A percentile compares a stretch with the other conserved stretches of the same genome.
phyloP scores from a whole-genome alignment of 1,140 invertebrate species.

The Patella vulgata region DNA sequence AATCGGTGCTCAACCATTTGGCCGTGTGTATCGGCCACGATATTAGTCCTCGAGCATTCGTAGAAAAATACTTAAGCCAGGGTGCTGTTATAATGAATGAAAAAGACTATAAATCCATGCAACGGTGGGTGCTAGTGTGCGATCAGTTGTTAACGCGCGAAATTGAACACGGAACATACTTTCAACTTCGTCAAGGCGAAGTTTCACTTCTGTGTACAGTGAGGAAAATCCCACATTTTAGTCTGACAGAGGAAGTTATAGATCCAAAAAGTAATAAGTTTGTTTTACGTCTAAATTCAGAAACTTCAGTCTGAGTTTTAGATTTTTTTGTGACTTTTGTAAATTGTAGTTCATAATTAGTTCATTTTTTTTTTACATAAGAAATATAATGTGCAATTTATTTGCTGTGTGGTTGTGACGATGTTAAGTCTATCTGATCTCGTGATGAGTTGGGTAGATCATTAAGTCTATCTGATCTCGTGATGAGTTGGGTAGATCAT shows the following conservation, averaged over 20 bases:
- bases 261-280: constrained; percentile 97
- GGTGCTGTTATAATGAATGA: constrained; percentile 67
- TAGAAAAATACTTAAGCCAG: constrained; percentile 73
- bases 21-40: constrained; percentile 91
- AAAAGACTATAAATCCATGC: constrained; percentile 48
- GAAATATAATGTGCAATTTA: too few species aligned
- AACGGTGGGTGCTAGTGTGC: constrained; percentile 91
- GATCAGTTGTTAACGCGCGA: constrained; percentile 88
- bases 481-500: too few species aligned
- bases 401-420: too few species aligned
- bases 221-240: constrained; percentile 88
- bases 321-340: too few species aligned
- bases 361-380: too few species aligned
- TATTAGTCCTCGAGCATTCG: constrained; percentile 90
- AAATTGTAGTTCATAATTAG: too few species aligned
- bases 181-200: constrained; percentile 93
- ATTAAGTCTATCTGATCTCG: too few species aligned
- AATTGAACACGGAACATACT: constrained; percentile 79
- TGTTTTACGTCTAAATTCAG: constrained; percentile 91
- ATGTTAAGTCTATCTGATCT: too few species aligned
- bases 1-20: constrained; percentile 87
- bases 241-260: constrained; percentile 90
- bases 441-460: too few species aligned
- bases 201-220: constrained; percentile 89
- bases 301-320: constrained; percentile 87